phyloP scores from a whole-genome alignment of 2,888 invertebrate species.

The Metalampra italica region DNA sequence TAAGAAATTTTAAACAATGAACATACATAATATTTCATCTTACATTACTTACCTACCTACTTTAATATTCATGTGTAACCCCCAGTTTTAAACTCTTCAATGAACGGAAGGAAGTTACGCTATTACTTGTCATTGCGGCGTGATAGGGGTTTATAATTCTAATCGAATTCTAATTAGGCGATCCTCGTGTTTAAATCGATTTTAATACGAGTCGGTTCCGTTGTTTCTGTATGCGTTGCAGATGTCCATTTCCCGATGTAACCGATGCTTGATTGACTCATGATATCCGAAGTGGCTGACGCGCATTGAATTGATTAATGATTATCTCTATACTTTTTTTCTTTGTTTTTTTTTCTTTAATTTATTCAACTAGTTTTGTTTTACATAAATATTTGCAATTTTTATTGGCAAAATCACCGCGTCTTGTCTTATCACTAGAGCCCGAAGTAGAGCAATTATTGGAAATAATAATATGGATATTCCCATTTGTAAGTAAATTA shows the following conservation, averaged over 20 bases:
- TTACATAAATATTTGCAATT: not conserved
- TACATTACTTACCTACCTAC: not conserved
- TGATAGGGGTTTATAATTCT: slow-evolving; percentile 21
- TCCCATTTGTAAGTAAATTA: too few relatives aligned
- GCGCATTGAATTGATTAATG: not conserved
- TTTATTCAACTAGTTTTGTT: not conserved
- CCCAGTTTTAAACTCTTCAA: not conserved
- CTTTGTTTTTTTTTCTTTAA: not conserved
- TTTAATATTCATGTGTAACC: too few relatives aligned
- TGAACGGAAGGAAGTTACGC: slow-evolving; percentile 42
- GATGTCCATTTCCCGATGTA: slow-evolving; percentile 42
- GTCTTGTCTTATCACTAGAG: too few relatives aligned
- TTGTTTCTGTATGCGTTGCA: slow-evolving; percentile 26
- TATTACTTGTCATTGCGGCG: slow-evolving; percentile 36
- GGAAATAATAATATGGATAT: too few relatives aligned
- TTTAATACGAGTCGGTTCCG: slow-evolving; percentile 3
- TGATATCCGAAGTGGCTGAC: slow-evolving; percentile 30
- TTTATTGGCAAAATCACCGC: too few relatives aligned
- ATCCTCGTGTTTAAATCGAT: too few relatives aligned
- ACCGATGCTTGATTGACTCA: slow-evolving; percentile 36
- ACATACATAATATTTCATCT: not conserved
- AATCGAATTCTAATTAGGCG: slow-evolving; percentile 32
- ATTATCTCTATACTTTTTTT: not conserved
- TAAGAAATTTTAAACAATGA: too few relatives aligned
- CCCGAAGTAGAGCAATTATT: too few relatives aligned